Evolutionary conservation across 2,113 vertebrate species (phyloP).

Genomic region (Hepsetus odoe): DNA sequence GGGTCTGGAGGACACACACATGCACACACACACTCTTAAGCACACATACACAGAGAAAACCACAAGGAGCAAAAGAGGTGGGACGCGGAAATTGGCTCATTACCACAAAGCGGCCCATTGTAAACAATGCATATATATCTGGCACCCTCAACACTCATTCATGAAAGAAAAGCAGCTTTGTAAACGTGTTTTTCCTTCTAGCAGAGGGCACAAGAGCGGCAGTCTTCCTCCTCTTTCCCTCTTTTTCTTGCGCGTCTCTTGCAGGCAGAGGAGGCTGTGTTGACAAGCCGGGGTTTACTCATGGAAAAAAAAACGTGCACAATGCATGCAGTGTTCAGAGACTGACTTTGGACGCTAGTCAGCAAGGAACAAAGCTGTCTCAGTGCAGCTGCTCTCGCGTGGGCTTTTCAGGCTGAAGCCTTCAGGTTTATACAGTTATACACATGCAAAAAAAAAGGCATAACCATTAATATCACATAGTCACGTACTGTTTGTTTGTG

Average conservation of each 20-base stretch:
- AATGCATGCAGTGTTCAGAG: slow-evolving; percentile 79
- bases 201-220: slow-evolving; percentile 66
- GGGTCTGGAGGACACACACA: slow-evolving; percentile 44
- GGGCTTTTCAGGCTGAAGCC: slow-evolving; percentile 67
- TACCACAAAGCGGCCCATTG: slow-evolving; percentile 66
- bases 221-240: slow-evolving; percentile 62
- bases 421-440: slow-evolving; percentile 75
- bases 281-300: slow-evolving; percentile 82
- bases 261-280: slow-evolving; percentile 79
- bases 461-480: slow-evolving; percentile 24
- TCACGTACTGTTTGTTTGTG: background rate
- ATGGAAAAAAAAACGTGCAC: slow-evolving; percentile 82
- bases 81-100: slow-evolving; percentile 69
- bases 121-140: slow-evolving; percentile 74
- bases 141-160: slow-evolving; percentile 67
- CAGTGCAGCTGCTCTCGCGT: slow-evolving; percentile 73
- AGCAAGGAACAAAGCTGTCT: slow-evolving; percentile 81
- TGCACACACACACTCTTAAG: background rate
- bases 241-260: slow-evolving; percentile 57
- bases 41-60: slow-evolving; percentile 40
- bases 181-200: slow-evolving; percentile 63
- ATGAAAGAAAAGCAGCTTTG: slow-evolving; percentile 73
- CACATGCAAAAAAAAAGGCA: slow-evolving; percentile 56
- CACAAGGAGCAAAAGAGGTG: slow-evolving; percentile 47
- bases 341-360: slow-evolving; percentile 81